Percentiles rank a stretch among this genome's conserved stretches.
phyloP scores from a whole-genome alignment of 2,113 vertebrate genomes.

The Dolichallabes microphthalmus region DNA sequence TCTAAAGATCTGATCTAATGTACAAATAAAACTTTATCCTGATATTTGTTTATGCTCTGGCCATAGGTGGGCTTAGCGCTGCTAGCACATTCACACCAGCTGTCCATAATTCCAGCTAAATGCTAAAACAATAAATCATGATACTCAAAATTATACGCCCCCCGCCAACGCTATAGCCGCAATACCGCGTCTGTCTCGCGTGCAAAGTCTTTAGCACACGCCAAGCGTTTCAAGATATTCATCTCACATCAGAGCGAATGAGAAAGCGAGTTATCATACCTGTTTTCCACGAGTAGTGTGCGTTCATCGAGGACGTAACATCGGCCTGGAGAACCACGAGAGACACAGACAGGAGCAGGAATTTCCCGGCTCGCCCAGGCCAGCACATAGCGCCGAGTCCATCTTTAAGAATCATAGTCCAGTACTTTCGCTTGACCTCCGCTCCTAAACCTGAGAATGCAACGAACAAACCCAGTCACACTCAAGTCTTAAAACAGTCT shows the following conservation, averaged over 20 bases:
- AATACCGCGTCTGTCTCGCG: background rate
- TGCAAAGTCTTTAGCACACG: background rate
- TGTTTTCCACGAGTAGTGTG: constrained; percentile 91
- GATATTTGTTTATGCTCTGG: no score
- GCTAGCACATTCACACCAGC: background rate
- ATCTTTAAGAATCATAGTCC: constrained; percentile 90
- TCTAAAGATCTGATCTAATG: background rate
- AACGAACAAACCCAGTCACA: background rate
- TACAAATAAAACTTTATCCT: background rate
- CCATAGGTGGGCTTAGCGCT: background rate
- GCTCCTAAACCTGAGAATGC: constrained; percentile 78
- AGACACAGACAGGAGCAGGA: constrained; percentile 73
- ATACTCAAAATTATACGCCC: background rate
- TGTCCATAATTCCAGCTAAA: background rate
- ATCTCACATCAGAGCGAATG: background rate
- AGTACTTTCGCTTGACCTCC: constrained; percentile 73
- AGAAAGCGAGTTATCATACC: constrained; percentile 71
- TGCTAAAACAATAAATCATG: background rate
- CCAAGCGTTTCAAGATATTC: background rate
- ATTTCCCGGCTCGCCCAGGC: constrained; percentile 73
- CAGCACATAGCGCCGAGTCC: constrained; percentile 75
- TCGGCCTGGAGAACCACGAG: constrained; percentile 77
- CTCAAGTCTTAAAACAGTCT: background rate
- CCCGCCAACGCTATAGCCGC: background rate
- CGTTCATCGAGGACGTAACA: constrained; percentile 76